Evolutionary conservation across 2,888 invertebrate species (phyloP).

Genomic region (Antheraea yamamai): DNA sequence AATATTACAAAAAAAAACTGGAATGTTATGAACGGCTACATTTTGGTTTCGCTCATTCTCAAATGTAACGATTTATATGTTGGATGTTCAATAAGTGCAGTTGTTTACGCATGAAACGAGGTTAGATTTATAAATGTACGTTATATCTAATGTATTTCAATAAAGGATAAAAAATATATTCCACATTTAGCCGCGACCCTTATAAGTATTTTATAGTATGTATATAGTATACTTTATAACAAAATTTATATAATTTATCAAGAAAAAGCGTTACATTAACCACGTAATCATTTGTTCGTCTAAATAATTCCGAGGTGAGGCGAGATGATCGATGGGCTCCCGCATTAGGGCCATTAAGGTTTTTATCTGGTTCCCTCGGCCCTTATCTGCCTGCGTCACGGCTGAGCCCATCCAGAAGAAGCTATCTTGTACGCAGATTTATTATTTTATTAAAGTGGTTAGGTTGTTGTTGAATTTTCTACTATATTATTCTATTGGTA

Average conservation of each 20-base stretch:
- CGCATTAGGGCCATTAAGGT: constrained; percentile 41
- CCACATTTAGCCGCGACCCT: too few species aligned
- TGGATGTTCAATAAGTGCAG: too few species aligned
- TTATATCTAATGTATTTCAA: too few species aligned
- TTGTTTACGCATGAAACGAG: too few species aligned
- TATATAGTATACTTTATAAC: background rate
- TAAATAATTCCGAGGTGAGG: constrained; percentile 44
- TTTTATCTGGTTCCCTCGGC: constrained; percentile 38
- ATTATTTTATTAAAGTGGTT: constrained; percentile 11
- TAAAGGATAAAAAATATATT: too few species aligned
- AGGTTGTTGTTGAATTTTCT: background rate
- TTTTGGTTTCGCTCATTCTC: too few species aligned
- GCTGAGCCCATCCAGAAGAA: constrained; percentile 16
- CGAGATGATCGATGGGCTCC: constrained; percentile 53
- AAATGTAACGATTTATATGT: too few species aligned
- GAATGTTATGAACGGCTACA: too few species aligned
- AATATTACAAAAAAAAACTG: too few species aligned
- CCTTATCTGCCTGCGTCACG: constrained; percentile 35
- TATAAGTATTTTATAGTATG: background rate
- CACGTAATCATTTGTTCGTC: constrained; percentile 20
- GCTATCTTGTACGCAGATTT: constrained; percentile 18
- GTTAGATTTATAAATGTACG: too few species aligned
- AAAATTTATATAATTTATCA: constrained; percentile 18
- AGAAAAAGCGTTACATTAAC: constrained; percentile 19
- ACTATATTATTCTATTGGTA: background rate